phyloP scores from a whole-genome alignment of 2,797 vertebrate species.

The Tadarida brasiliensis region DNA sequence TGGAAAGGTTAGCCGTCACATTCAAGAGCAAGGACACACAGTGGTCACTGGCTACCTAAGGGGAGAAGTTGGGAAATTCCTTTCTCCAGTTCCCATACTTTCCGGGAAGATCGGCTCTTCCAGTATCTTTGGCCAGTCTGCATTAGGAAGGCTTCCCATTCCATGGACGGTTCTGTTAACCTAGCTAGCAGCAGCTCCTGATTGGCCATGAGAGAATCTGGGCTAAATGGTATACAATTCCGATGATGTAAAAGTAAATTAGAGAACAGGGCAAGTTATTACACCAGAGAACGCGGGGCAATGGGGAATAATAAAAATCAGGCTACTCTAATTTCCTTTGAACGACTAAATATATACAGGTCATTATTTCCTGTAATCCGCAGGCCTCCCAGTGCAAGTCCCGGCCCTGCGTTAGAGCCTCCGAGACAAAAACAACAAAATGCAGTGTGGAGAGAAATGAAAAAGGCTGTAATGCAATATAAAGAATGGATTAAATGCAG shows the following conservation, averaged over 20 bases:
- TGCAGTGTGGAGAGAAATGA: constrained; percentile 83
- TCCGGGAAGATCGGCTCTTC: constrained; percentile 73
- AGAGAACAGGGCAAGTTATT: constrained; percentile 86
- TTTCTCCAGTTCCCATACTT: constrained; percentile 76
- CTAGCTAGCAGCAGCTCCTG: constrained; percentile 60
- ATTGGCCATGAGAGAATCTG: constrained; percentile 86
- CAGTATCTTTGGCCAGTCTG: constrained; percentile 54
- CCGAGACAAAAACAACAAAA: constrained; percentile 88
- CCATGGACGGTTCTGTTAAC: constrained; percentile 74
- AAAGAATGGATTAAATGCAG: constrained; percentile 69
- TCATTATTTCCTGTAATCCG: constrained; percentile 89
- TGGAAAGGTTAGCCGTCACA: constrained; percentile 80
- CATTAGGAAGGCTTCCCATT: constrained; percentile 65
- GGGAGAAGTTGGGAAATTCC: constrained; percentile 79
- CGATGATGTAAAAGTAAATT: constrained; percentile 90
- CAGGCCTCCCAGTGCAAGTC: constrained; percentile 85
- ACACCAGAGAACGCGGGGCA: constrained; percentile 86
- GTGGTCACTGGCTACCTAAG: constrained; percentile 81
- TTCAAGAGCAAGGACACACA: constrained; percentile 66
- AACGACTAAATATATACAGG: constrained; percentile 91
- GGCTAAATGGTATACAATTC: constrained; percentile 85
- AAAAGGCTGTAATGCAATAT: constrained; percentile 80
- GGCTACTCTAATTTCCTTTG: constrained; percentile 91
- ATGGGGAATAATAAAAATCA: constrained; percentile 90
- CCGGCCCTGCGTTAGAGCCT: constrained; percentile 78